A percentile compares a stretch with the other conserved stretches of the same genome.
Conservation (phyloP, 2,888 invertebrate species). For the Standfussiana lucernea region DNA sequence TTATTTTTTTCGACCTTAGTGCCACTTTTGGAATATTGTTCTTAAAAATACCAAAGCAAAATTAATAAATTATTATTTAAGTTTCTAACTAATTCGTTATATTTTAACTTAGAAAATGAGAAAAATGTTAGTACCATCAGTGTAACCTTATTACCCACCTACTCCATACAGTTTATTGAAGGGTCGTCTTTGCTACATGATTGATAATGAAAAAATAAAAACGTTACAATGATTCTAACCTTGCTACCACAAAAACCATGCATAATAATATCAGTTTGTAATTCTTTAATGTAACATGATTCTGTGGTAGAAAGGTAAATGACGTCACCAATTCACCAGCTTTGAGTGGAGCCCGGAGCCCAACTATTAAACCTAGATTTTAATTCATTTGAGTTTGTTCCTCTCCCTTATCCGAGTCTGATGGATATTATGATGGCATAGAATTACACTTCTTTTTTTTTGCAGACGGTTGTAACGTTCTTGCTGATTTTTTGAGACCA, state of each 20-base stretch:
- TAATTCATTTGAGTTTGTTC: constrained; percentile 28
- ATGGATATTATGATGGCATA: constrained; percentile 5
- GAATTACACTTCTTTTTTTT: neutral
- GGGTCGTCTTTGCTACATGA: neutral
- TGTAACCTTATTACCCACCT: neutral
- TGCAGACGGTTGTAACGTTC: neutral
- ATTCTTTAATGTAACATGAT: neutral
- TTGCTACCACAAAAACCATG: neutral
- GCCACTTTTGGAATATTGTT: constrained; percentile 75
- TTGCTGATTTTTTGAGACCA: neutral
- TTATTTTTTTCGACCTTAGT: constrained; percentile 73
- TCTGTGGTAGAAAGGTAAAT: neutral
- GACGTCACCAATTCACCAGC: constrained; percentile 7
- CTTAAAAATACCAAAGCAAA: constrained; percentile 64
- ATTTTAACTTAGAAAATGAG: neutral
- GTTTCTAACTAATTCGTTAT: constrained; percentile 33
- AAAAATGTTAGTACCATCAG: neutral
- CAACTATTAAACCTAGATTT: constrained; percentile 19
- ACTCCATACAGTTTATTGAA: constrained; percentile 35
- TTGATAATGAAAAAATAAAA: neutral
- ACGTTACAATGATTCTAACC: neutral
- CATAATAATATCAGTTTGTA: neutral
- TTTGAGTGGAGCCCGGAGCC: constrained; percentile 38
- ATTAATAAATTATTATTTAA: constrained; percentile 49
- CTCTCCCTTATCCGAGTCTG: constrained; percentile 19